Evolutionary conservation across 2,888 invertebrate species (phyloP), one percentile per base, ranked within the genome.

Genomic region (Hoplodrina blanda): DNA sequence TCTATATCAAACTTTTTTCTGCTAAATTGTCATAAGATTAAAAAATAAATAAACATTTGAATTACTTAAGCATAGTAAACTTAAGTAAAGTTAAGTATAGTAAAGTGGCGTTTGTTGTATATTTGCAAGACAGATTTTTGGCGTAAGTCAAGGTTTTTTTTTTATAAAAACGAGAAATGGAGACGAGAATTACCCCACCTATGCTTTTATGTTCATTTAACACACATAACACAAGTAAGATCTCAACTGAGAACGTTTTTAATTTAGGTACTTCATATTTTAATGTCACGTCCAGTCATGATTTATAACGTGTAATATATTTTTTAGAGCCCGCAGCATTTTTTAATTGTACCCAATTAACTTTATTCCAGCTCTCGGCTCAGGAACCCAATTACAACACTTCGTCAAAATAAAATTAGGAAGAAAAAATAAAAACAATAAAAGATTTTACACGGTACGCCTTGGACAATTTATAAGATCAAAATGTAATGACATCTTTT

Each of bases 321-420:
- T 90, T n/a, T 90, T 90, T 85, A 87, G 86, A 89, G 84, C 83
- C 86, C 84, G 79, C 90, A 89, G 89, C 89, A 84, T 90, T 91
- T 92, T 92, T 91, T 92, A 91, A 92, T 92, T 93, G 91, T 90
- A 88, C 86, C 90, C 91, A 93, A 93, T 93, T 93, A 92, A 91
- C 89, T 90, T 91, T 88, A 90, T 90, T 91, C 85, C 89, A 84
- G 84, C 89, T 88, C 87, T 88, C 83, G 82, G 87, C 87, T 86
- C 85, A 84, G 86, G 80, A 83, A 90, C 86, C 90, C 90, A 92
- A 92, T 92, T 93, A 91, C 87, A 91, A 90, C 86, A 87, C 84
- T 86, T 86, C 76, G 84, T 81, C 73, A 82, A 87, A 88, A 87
- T 85, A 87, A 81, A 76, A 61, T 53, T 61, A 83, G 73, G 74